These are phyloP conservation scores for Baronia brevicornis DNA, from an alignment of 2,888 invertebrate genomes.

Conservation along the genomic window DNA sequence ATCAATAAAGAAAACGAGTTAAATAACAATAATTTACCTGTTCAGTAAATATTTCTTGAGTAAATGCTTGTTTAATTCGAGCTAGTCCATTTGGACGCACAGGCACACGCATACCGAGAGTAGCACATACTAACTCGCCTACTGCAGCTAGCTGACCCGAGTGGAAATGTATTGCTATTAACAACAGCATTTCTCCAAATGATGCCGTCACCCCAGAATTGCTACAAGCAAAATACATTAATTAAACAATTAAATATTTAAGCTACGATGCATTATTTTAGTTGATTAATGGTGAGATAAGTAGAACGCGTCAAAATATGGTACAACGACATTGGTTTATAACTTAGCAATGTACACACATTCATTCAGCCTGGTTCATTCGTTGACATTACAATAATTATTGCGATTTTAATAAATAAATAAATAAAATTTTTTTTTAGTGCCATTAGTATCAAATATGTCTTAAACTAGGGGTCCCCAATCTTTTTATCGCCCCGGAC, in stretches of 20 bases:
- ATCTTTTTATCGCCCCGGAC: too few relatives aligned
- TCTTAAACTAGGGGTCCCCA: too few relatives aligned
- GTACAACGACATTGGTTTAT: too few relatives aligned
- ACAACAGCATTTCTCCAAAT: constrained; percentile 95
- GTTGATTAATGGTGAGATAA: too few relatives aligned
- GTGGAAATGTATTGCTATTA: constrained; percentile 98
- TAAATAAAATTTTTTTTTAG: too few relatives aligned
- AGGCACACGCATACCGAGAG: constrained; percentile 95
- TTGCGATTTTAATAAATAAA: too few relatives aligned
- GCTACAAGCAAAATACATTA: constrained; percentile 47
- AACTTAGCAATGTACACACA: too few relatives aligned
- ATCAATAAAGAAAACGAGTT: background rate
- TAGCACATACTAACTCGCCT: constrained; percentile 94
- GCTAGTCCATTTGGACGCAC: constrained; percentile 90
- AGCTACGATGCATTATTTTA: too few relatives aligned
- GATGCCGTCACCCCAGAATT: constrained; percentile 90
- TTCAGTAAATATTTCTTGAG: constrained; percentile 97
- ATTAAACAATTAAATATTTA: background rate
- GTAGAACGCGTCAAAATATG: too few relatives aligned
- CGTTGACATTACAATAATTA: too few relatives aligned
- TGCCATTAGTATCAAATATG: too few relatives aligned
- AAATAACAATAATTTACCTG: constrained; percentile 72
- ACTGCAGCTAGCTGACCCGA: constrained; percentile 95
- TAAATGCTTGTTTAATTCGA: constrained; percentile 94
- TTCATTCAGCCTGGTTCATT: too few relatives aligned